Base-by-base conservation (phyloP, 2,888 invertebrate species). In the Atherix ibis region DNA sequence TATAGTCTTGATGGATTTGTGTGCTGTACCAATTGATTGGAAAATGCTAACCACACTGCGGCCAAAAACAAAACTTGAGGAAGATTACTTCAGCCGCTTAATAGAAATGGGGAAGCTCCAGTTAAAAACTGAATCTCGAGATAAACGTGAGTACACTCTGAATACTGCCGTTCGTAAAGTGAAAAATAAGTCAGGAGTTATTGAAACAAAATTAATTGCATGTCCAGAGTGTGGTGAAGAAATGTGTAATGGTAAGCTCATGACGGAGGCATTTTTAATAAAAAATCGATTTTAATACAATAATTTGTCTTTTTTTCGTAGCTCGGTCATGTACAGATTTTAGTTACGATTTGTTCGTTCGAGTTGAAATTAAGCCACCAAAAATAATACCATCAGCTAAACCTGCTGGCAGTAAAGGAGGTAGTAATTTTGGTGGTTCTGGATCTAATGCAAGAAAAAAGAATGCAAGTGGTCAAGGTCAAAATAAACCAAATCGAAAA, bases 11-110 rank as follows among this genome's bases (percentile, higher is more conserved):
- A 49, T 51, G 45, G 88, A 89, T 48, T 63, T 89, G 31, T 82
- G 82, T 47, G 69, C 76, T 8, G 85, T 89, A 13, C 76, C 83
- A 24, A 91, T 91, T 40, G 85, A 87, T 53, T 91, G 89, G 89
- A 74, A 81, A 56, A 89, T 91, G 89, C 65, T 91, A 36, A 89
- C 89, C 10, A 77, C 82, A n/a, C 57, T 82, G 18, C 66, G 88
- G 46, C 89, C 89, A 1, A 85, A 85, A 56, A 70, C 71, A 18
- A 82, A 82, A 49, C 59, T 73, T 16, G 89, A 91, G 48, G 88
- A 89, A 60, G 83, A 85, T 50, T 83, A 81, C 63, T 89, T 83
- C 53, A 82, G 83, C 42, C 80, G 81, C 46, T 64, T 82, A 58
- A 74, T 87, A 27, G 84, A 84, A 58, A 64, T 88, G 56, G 79